Base-by-base conservation (phyloP, 1,140 invertebrate genomes). In the Drosophila athabasca region DNA sequence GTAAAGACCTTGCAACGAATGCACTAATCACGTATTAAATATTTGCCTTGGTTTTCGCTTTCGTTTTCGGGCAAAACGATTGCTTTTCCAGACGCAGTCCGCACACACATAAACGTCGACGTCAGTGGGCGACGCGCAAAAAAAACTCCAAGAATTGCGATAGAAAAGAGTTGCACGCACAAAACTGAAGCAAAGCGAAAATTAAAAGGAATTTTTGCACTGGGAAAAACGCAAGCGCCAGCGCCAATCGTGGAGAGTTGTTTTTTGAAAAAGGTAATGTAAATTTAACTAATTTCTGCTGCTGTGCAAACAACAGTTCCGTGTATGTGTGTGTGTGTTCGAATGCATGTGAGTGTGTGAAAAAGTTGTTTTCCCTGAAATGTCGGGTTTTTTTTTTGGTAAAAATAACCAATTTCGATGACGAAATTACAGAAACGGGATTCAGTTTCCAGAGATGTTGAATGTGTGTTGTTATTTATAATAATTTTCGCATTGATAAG, bases 331-430 rank as follows among this genome's bases (percentile, higher is more conserved):
- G 51, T 43, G 44, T 46, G 35, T 45, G 17, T 19, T 19, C 17
- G 17, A 19, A 19, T 64, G 54, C 55, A 46, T 66, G 52, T 48
- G 68, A 44, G 46, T 73, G 57, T 67, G 55, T 68, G 49, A 31
- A 85, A 87, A 82, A 88, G 82, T 87, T 76, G 82, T 79, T 87
- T 87, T 87, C 82, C 82, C 79, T 87, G 78, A 87, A 79, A 79
- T 54, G 53, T 57, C 65, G 31, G 71, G 52, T 67, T 61, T 54
- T 68, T 50, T 68, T 39, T 39, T 39, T 13, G 35, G 35, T 39
- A 13, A 54, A 87, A 88, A 79, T 65, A 82, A 51, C 66, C 62
- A 74, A 76, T 73, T 70, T 82, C 57, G 82, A 87, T 87, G 82
- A 87, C 82, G 82, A 87, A 87, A 88, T 85, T 65, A 61, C 44